A percentile compares a stretch with the other conserved stretches of the same genome.
Conservation (phyloP, 2,113 vertebrate genomes). For the Oncorhynchus keta region DNA sequence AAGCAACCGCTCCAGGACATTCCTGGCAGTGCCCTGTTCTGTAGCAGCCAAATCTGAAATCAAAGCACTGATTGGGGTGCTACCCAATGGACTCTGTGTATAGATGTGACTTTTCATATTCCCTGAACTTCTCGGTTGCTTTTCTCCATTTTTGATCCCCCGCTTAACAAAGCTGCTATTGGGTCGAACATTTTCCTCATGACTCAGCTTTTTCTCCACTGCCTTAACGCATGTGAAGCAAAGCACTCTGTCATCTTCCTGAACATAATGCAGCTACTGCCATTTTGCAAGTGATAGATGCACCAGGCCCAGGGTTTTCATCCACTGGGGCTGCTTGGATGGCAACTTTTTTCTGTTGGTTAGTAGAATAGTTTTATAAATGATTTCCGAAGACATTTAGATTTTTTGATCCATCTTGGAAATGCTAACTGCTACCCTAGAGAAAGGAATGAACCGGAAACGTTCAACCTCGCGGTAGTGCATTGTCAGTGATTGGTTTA, state of each 20-base stretch:
- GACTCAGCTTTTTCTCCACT: slow-evolving; percentile 1
- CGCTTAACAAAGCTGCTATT: not conserved
- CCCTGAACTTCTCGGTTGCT: slow-evolving; percentile 13
- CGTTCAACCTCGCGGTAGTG: no score
- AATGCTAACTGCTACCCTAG: no score
- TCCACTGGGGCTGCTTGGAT: no score
- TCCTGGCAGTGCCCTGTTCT: slow-evolving; percentile 14
- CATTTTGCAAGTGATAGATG: not conserved
- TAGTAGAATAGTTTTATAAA: no score
- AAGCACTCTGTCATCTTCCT: slow-evolving; percentile 1
- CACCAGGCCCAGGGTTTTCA: no score
- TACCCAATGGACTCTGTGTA: not conserved
- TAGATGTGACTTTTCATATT: slow-evolving; percentile 6
- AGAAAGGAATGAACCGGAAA: no score
- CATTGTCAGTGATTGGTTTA: no score
- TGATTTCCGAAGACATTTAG: no score
- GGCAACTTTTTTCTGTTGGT: no score
- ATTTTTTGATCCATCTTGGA: no score
- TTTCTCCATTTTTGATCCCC: not conserved
- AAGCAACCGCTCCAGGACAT: slow-evolving; percentile 11
- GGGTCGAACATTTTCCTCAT: not conserved
- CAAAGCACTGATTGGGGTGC: slow-evolving; percentile 20
- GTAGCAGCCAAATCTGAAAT: slow-evolving; percentile 4
- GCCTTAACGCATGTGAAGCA: slow-evolving; percentile 11
- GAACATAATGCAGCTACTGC: slow-evolving; percentile 19